Conservation (phyloP, 2,888 invertebrate species). For the Heteromyza rotundicornis region DNA sequence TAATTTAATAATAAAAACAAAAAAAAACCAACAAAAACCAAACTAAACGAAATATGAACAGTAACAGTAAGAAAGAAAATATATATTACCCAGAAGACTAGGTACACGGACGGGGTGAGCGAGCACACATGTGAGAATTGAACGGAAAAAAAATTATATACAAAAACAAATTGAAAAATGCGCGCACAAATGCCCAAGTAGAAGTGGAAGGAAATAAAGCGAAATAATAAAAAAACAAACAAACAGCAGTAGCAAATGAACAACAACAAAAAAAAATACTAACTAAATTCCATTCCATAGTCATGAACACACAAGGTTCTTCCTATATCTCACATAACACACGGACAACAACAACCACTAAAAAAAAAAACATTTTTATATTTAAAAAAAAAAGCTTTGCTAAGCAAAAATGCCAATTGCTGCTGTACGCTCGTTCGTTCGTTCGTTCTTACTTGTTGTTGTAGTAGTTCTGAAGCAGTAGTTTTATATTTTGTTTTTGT, state of each 20-base stretch:
- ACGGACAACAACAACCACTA: constrained; percentile 16
- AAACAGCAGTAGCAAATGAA: constrained; percentile 15
- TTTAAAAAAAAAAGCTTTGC: constrained; percentile 25
- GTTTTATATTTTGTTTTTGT: neutral
- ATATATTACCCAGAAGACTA: too few species aligned
- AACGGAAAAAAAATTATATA: too few species aligned
- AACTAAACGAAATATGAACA: too few species aligned
- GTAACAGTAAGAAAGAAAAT: too few species aligned
- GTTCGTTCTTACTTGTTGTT: too few species aligned
- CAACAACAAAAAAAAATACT: constrained; percentile 29
- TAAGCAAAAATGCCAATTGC: neutral
- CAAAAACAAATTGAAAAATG: too few species aligned
- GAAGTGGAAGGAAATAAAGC: constrained; percentile 18
- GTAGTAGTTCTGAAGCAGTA: too few species aligned
- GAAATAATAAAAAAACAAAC: constrained; percentile 27
- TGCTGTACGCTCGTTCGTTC: neutral
- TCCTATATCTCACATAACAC: constrained; percentile 49
- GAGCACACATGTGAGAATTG: too few species aligned
- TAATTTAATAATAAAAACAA: too few species aligned
- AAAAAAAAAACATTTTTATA: constrained; percentile 1
- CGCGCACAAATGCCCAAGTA: neutral
- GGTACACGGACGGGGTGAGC: too few species aligned
- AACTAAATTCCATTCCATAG: constrained; percentile 55
- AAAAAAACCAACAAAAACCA: too few species aligned
- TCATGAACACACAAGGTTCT: constrained; percentile 58